Evolutionary conservation across 2,797 vertebrate species (phyloP).

Genomic region (Eremophila alpestris): DNA sequence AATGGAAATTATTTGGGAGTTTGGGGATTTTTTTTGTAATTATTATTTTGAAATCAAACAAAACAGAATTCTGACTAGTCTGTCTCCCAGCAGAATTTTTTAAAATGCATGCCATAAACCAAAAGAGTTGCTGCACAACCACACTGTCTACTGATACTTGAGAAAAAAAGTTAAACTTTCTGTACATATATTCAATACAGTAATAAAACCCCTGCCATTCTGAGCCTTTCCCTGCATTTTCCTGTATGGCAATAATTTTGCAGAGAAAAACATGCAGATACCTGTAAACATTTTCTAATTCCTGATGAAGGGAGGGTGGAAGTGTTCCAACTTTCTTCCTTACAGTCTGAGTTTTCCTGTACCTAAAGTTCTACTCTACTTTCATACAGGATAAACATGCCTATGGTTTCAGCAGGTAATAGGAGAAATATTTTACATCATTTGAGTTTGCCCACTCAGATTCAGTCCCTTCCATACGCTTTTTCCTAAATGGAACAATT

Average conservation of each 20-base stretch:
- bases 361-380: neutral
- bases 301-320: neutral
- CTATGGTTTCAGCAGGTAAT: neutral
- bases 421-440: neutral
- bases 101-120: neutral
- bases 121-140: neutral
- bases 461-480: neutral
- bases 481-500: neutral
- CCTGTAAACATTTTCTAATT: conserved; percentile 43
- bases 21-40: neutral
- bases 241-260: neutral
- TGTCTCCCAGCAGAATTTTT: neutral
- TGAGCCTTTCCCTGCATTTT: neutral
- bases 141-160: neutral
- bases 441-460: neutral
- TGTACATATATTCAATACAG: neutral
- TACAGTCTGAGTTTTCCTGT: neutral
- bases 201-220: neutral
- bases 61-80: neutral
- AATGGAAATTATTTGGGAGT: neutral
- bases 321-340: neutral
- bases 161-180: neutral
- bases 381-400: neutral
- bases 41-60: neutral
- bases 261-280: neutral